Evolutionary conservation across 2,797 vertebrate genomes (phyloP).

Genomic region (Sparus aurata): DNA sequence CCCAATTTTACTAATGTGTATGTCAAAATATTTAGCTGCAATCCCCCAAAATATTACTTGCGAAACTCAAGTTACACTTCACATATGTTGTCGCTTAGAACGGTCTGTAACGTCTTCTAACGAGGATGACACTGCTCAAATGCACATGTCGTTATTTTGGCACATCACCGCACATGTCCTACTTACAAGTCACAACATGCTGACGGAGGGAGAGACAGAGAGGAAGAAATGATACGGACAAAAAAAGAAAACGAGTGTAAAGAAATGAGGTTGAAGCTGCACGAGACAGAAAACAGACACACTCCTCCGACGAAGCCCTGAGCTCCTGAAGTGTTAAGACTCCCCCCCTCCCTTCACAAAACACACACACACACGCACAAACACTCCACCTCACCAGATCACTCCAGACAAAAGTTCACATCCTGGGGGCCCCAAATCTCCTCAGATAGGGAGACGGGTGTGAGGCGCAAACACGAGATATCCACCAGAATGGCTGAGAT

Average conservation of each 20-base stretch:
- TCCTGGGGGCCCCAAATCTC: slow-evolving; percentile 54
- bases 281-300: slow-evolving; percentile 66
- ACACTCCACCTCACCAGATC: slow-evolving; percentile 14
- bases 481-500: slow-evolving; percentile 38
- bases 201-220: slow-evolving; percentile 15
- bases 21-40: background rate
- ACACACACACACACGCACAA: slow-evolving; percentile 23
- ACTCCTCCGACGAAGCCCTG: slow-evolving; percentile 68
- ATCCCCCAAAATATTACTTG: background rate
- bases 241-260: slow-evolving; percentile 23
- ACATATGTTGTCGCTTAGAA: background rate
- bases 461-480: slow-evolving; percentile 43
- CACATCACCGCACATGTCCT: background rate
- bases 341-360: background rate
- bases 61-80: background rate
- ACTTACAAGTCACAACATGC: slow-evolving; percentile 42
- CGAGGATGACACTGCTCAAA: background rate
- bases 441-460: slow-evolving; percentile 29
- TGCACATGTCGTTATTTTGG: background rate
- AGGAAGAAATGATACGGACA: slow-evolving; percentile 10
- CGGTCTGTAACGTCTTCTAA: slow-evolving; percentile 21
- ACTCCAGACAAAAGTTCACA: slow-evolving; percentile 47
- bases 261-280: slow-evolving; percentile 40
- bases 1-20: background rate
- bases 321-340: slow-evolving; percentile 53